These are phyloP conservation scores for Sebastolobus alascanus DNA, from an alignment of 2,797 vertebrate species.

Conservation along the genomic window DNA sequence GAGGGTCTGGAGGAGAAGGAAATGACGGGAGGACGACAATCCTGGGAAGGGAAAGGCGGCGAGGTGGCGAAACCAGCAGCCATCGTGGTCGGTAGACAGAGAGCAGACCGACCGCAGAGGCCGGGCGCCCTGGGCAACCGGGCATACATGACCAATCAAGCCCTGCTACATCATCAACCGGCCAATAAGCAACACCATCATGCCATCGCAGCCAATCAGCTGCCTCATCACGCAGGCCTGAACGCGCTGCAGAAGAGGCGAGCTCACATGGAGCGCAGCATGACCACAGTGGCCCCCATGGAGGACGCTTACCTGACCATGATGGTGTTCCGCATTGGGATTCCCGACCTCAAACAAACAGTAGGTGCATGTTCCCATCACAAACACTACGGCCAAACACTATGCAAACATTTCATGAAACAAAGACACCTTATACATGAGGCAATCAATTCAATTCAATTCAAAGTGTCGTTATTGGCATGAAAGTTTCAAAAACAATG, in stretches of 20 bases:
- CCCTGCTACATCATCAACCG: conserved; percentile 70
- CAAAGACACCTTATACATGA: background rate
- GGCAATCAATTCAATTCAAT: background rate
- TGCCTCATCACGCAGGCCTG: conserved; percentile 62
- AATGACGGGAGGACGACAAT: conserved; percentile 75
- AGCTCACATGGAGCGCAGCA: conserved; percentile 90
- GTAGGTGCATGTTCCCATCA: conserved; percentile 81
- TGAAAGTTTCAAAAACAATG: no score
- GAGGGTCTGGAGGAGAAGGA: conserved; percentile 74
- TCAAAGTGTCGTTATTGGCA: no score
- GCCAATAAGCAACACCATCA: conserved; percentile 72
- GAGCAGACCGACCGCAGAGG: conserved; percentile 80
- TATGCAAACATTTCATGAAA: background rate
- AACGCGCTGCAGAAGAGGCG: conserved; percentile 79
- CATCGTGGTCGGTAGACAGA: conserved; percentile 84
- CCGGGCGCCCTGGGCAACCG: conserved; percentile 77
- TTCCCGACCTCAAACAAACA: conserved; percentile 96
- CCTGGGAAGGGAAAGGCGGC: conserved; percentile 79
- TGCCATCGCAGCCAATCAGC: conserved; percentile 59
- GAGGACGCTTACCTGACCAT: conserved; percentile 91
- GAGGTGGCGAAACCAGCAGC: conserved; percentile 83
- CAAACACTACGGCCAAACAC: background rate
- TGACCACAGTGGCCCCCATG: conserved; percentile 87
- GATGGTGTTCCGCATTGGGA: conserved; percentile 94
- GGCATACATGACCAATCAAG: conserved; percentile 76